Percentiles rank a stretch among this genome's conserved stretches.
These are phyloP conservation scores for Conus betulinus DNA, from an alignment of 1,140 invertebrate species.

Conservation along the genomic window DNA sequence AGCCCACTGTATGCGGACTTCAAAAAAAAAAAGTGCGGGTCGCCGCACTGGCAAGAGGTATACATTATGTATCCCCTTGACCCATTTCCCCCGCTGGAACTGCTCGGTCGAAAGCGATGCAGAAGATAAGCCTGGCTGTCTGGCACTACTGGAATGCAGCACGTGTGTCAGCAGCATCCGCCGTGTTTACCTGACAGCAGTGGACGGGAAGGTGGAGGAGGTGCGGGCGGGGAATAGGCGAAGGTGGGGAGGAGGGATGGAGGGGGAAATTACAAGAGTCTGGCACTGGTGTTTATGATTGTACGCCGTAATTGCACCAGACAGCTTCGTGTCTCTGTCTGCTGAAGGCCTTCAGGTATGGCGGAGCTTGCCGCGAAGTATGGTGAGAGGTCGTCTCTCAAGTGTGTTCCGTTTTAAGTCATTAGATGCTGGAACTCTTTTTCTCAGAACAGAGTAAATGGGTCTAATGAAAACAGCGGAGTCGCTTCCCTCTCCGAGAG, in stretches of 20 bases:
- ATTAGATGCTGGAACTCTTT: background rate
- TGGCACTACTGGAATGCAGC: conserved; percentile 1
- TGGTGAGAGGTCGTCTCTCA: background rate
- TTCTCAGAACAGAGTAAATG: background rate
- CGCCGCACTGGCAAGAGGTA: too few species aligned
- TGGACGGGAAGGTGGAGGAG: background rate
- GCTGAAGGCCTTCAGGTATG: background rate
- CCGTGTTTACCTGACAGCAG: background rate
- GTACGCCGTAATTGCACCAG: background rate
- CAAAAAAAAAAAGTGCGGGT: too few species aligned
- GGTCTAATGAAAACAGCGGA: background rate
- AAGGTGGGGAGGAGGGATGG: background rate
- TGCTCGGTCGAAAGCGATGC: background rate
- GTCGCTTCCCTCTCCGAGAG: background rate
- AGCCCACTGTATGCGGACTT: too few species aligned
- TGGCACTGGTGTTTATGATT: conserved; percentile 10
- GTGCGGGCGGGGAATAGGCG: background rate
- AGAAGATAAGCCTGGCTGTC: background rate
- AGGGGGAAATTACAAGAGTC: background rate
- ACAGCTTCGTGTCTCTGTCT: background rate
- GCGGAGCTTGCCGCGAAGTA: background rate
- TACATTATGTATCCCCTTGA: background rate
- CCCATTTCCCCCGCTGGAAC: background rate
- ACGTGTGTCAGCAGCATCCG: too few species aligned
- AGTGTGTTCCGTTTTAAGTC: background rate